Evolutionary conservation across 2,797 vertebrate genomes (phyloP).

Genomic region (Potorous gilbertii): DNA sequence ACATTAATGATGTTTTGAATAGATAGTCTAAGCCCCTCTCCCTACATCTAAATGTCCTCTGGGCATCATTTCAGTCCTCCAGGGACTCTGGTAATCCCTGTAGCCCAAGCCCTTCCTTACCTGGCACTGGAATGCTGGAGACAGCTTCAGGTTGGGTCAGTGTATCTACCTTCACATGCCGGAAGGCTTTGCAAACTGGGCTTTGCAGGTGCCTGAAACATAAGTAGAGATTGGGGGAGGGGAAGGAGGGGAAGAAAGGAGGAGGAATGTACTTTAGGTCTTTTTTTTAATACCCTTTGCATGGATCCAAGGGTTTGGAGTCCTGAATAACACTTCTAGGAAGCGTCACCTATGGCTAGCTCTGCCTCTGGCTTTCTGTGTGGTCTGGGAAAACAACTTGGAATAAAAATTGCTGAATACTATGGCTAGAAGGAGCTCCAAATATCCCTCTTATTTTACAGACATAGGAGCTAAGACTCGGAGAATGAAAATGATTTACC

Average conservation of each 20-base stretch:
- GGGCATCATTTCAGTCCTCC: neutral
- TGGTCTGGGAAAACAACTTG: neutral
- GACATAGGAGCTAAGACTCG: neutral
- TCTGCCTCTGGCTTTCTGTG: neutral
- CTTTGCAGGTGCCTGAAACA: constrained; percentile 93
- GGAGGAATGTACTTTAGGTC: neutral
- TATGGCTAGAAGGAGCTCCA: neutral
- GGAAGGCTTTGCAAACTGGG: constrained; percentile 92
- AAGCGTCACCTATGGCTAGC: neutral
- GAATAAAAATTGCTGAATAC: neutral
- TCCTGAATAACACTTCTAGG: neutral
- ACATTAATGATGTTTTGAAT: neutral
- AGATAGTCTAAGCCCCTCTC: neutral
- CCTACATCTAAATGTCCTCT: neutral
- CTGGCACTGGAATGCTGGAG: constrained; percentile 94
- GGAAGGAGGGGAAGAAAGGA: too few relatives aligned
- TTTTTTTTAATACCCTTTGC: neutral
- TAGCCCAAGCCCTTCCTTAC: constrained; percentile 77
- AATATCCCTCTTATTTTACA: neutral
- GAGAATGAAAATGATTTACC: neutral
- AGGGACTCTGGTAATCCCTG: neutral
- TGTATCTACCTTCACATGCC: constrained; percentile 97
- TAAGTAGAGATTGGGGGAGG: fast-evolving
- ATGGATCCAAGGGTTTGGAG: neutral
- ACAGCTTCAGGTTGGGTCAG: constrained; percentile 94